Percentiles rank a stretch among this genome's conserved stretches.
These are phyloP conservation scores for Halocynthia roretzi DNA, from an alignment of 23 tunicate species.

Conservation along the genomic window DNA sequence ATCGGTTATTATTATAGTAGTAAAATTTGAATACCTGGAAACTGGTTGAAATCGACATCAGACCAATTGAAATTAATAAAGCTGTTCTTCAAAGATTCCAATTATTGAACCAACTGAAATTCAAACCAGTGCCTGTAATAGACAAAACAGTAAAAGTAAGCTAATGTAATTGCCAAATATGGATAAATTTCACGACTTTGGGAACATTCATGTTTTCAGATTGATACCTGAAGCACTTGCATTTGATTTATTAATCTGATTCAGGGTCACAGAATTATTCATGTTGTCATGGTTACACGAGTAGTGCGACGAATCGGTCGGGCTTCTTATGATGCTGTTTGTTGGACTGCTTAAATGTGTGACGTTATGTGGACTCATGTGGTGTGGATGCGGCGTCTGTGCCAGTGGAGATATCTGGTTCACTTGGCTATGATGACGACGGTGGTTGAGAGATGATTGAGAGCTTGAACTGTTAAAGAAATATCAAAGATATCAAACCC, in stretches of 20 bases:
- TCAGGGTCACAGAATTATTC: slow-evolving; percentile 57
- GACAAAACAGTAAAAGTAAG: not conserved
- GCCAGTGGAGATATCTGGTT: slow-evolving; percentile 22
- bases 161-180: not conserved
- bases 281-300: slow-evolving; percentile 20
- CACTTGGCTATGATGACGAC: slow-evolving; percentile 17
- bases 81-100: slow-evolving; percentile 67
- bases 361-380: slow-evolving; percentile 6
- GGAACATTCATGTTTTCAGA: not conserved
- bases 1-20: not conserved
- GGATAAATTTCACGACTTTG: not conserved
- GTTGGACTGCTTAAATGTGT: slow-evolving; percentile 5
- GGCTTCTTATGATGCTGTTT: slow-evolving; percentile 15
- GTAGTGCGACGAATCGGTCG: slow-evolving; percentile 2
- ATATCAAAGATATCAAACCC: not conserved
- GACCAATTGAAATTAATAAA: slow-evolving; percentile 80
- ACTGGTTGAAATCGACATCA: slow-evolving; percentile 72
- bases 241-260: slow-evolving; percentile 77
- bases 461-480: slow-evolving; percentile 2
- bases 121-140: slow-evolving; percentile 33
- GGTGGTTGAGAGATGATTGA: slow-evolving; percentile 21
- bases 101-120: slow-evolving; percentile 60
- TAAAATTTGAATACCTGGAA: slow-evolving; percentile 51
- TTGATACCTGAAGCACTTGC: slow-evolving; percentile 65
- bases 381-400: slow-evolving; percentile 3